These are phyloP conservation scores for Aviceda subcristata DNA, from an alignment of 2,113 vertebrate species.

Conservation along the genomic window DNA sequence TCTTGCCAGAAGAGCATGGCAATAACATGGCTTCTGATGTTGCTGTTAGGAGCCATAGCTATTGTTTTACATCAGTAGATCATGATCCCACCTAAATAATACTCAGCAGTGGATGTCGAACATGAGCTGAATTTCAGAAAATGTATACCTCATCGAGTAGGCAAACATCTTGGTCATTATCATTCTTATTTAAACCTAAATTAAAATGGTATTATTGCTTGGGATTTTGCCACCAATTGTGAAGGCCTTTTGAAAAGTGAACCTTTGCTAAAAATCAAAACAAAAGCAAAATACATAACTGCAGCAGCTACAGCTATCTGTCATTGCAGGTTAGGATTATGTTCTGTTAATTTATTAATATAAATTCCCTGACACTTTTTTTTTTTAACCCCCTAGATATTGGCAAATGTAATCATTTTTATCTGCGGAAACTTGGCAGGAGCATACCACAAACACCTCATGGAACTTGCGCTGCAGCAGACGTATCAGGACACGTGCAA, in stretches of 20 bases:
- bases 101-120: not conserved
- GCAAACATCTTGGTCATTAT: not conserved
- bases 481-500: slow-evolving; percentile 97
- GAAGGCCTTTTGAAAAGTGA: not conserved
- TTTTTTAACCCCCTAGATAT: slow-evolving; percentile 73
- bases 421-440: slow-evolving; percentile 95
- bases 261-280: not conserved
- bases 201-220: not conserved
- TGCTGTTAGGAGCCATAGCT: not conserved
- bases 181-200: not conserved
- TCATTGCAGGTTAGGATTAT: not conserved
- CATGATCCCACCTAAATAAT: not conserved
- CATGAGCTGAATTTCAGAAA: not conserved
- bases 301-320: not conserved
- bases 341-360: not conserved
- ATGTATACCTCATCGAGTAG: not conserved
- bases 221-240: not conserved
- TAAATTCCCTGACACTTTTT: not conserved
- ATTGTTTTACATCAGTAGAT: not conserved
- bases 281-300: not conserved
- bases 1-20: not conserved
- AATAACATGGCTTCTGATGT: not conserved
- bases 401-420: slow-evolving; percentile 96
- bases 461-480: slow-evolving; percentile 93
- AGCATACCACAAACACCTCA: slow-evolving; percentile 95